A percentile compares a stretch with the other conserved stretches of the same genome.
Evolutionary conservation across 2,113 vertebrate species (phyloP).

Genomic region (Emydocephalus ijimae): DNA sequence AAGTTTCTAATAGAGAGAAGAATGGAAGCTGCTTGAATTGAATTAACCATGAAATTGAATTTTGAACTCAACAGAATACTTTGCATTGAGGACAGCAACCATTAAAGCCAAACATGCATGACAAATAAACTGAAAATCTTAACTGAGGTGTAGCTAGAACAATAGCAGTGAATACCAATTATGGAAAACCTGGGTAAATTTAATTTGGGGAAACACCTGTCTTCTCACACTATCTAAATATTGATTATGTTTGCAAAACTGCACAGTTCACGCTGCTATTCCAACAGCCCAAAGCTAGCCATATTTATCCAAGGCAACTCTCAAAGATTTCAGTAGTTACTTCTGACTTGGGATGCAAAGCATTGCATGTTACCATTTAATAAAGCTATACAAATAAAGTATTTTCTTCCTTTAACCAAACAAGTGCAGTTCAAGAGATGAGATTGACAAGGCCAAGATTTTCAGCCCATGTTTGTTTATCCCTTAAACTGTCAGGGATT

Average conservation of each 20-base stretch:
- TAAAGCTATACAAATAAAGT: neutral
- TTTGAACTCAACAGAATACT: slow-evolving; percentile 29
- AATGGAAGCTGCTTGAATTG: slow-evolving; percentile 9
- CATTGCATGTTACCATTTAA: neutral
- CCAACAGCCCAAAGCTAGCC: neutral
- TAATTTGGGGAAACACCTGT: slow-evolving; percentile 13
- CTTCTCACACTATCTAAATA: neutral
- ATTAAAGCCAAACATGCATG: slow-evolving; percentile 31
- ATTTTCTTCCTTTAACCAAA: neutral
- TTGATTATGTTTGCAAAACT: neutral
- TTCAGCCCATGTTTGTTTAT: neutral
- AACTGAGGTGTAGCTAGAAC: slow-evolving; percentile 15
- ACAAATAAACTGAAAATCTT: slow-evolving; percentile 27
- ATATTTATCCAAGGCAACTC: neutral
- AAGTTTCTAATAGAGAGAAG: slow-evolving; percentile 6
- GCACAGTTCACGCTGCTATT: neutral
- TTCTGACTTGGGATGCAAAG: neutral
- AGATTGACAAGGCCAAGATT: neutral
- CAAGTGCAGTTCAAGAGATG: neutral
- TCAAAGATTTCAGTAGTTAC: neutral
- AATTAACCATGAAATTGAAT: slow-evolving; percentile 34
- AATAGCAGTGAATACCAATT: slow-evolving; percentile 21
- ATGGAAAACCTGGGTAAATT: neutral
- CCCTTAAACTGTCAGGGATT: neutral
- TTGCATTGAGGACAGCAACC: slow-evolving; percentile 27